These are phyloP conservation scores for Mohoua ochrocephala DNA, from an alignment of 2,113 vertebrate genomes.

Conservation along the genomic window DNA sequence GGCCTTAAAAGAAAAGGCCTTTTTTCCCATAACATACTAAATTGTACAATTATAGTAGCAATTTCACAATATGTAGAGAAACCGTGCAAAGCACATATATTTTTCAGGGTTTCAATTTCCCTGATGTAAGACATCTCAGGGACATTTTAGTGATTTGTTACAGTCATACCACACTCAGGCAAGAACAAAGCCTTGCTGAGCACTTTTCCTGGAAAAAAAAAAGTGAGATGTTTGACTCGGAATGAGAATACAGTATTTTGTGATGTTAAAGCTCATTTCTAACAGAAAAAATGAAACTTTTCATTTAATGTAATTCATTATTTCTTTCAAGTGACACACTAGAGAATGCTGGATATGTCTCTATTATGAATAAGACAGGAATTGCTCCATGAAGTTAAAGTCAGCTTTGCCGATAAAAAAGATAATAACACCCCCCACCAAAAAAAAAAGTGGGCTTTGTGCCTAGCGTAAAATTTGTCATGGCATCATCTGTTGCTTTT, in stretches of 20 bases:
- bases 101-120: slow-evolving; percentile 54
- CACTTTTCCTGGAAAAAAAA: not conserved
- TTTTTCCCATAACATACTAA: not conserved
- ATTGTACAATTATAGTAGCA: not conserved
- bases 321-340: not conserved
- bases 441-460: not conserved
- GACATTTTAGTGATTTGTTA: slow-evolving; percentile 56
- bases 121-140: slow-evolving; percentile 42
- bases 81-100: not conserved
- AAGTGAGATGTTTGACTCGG: not conserved
- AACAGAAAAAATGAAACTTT: not conserved
- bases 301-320: not conserved
- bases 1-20: not conserved
- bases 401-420: not conserved
- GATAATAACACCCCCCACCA: not conserved
- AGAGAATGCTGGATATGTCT: not conserved
- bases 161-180: not conserved
- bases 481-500: not conserved
- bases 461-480: not conserved
- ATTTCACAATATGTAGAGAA: slow-evolving; percentile 20
- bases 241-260: not conserved
- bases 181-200: slow-evolving; percentile 22
- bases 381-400: not conserved
- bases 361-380: not conserved
- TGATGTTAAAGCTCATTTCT: not conserved